Base-by-base conservation (phyloP, 2,888 invertebrate genomes). In the Leucania comma region DNA sequence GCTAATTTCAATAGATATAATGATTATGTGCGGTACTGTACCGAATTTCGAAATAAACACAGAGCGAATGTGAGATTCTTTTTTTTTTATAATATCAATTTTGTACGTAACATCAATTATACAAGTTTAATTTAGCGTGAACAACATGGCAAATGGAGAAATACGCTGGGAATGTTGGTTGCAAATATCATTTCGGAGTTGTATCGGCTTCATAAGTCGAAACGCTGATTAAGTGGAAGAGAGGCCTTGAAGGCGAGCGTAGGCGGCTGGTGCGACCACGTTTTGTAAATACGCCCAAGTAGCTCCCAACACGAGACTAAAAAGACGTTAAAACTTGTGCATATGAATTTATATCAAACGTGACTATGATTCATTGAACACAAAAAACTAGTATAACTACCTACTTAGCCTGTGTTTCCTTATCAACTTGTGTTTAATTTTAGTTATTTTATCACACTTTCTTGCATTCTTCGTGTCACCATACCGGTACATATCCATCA, bases 351-450 rank as follows among this genome's bases (percentile, higher is more conserved):
- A 72, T 64, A 42, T 59, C 10, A 56, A 70, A 72, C 50, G 22
- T 86, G 81, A 75, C 68, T 63, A 66, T 67, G 61, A 83, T 73
- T 60, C 66, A 66, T 67, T 71, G 71, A 67, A 72, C 50, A 71
- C 46, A 80, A 69, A 72, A 62, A 78, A 86, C 86, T 89, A 92
- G 89, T 86, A 64, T 73, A 83, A 87, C 88, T 90, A 92, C 92
- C 90, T 92, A 95, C 95, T 90, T 89, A 90, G 82, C 88, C 91
- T 95, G 82, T 91, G 90, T 87, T 92, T 95, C 88, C 91, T 95
- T 88, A 93, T 94, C 89, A 95, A 84, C 84, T 93, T 95, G 89
- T 92, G 90, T 90, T 94, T 95, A 83, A 93, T 88, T 91, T 95
- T 95, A 78, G 88, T 89, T 77, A 94, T 92, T 92, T 92, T 94